phyloP scores from a whole-genome alignment of 1,140 invertebrate genomes.

The Diuraphis noxia region DNA sequence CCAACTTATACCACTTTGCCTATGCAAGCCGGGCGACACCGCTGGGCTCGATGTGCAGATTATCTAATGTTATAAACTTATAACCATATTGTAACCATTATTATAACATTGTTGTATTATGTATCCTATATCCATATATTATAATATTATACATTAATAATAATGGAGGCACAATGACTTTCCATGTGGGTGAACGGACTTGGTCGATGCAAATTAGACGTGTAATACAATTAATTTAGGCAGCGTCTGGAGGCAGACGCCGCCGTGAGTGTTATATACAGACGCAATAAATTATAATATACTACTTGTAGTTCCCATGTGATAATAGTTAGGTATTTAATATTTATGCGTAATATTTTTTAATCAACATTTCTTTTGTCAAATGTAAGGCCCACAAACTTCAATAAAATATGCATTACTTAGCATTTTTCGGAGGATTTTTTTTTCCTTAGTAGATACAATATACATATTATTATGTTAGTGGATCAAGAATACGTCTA shows the following conservation, averaged over 20 bases:
- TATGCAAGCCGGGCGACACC: background rate
- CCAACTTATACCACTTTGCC: background rate
- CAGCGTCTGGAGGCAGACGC: background rate
- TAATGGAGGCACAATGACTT: constrained; percentile 28
- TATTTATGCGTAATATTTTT: background rate
- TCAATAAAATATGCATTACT: background rate
- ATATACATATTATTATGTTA: background rate
- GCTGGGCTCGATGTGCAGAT: background rate
- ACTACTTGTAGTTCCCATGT: background rate
- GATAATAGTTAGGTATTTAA: background rate
- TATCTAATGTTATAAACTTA: too few species aligned
- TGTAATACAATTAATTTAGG: constrained; percentile 27
- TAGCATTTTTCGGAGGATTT: background rate
- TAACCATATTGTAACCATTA: background rate
- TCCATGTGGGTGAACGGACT: constrained; percentile 32
- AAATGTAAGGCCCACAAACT: background rate
- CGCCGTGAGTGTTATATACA: background rate
- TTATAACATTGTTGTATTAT: background rate
- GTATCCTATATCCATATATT: background rate
- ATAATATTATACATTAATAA: background rate
- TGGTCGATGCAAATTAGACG: constrained; percentile 33
- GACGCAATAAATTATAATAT: constrained; percentile 20
- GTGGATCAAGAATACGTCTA: background rate
- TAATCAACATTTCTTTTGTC: constrained; percentile 9
- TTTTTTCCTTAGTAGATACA: background rate